Percentiles rank a stretch among this genome's conserved stretches.
phyloP scores from a whole-genome alignment of 2,888 invertebrate species.

The Marasmarcha lunaedactyla region DNA sequence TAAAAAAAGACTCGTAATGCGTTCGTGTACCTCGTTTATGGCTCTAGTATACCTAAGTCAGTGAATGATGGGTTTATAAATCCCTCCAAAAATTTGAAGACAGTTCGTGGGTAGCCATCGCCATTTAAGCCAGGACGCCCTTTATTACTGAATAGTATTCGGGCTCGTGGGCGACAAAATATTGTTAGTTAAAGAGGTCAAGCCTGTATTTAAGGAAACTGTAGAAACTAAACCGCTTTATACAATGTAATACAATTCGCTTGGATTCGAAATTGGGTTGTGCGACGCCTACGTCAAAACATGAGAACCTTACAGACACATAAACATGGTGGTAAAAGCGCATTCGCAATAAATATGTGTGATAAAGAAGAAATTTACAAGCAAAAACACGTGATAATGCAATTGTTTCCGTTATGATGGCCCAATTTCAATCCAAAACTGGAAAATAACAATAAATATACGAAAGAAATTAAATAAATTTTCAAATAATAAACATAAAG shows the following conservation, averaged over 20 bases:
- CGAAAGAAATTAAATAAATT: neutral
- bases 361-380: slow-evolving; percentile 53
- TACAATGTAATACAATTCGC: neutral
- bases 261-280: slow-evolving; percentile 36
- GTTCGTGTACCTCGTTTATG: slow-evolving; percentile 33
- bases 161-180: slow-evolving; percentile 43
- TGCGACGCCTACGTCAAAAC: slow-evolving; percentile 55
- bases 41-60: slow-evolving; percentile 42
- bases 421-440: slow-evolving; percentile 21
- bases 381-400: slow-evolving; percentile 39
- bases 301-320: slow-evolving; percentile 34
- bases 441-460: neutral
- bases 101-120: slow-evolving; percentile 43
- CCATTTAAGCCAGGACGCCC: slow-evolving; percentile 27
- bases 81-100: slow-evolving; percentile 39
- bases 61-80: slow-evolving; percentile 54
- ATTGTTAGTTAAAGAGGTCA: slow-evolving; percentile 30
- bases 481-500: too few species aligned
- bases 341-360: slow-evolving; percentile 55
- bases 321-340: slow-evolving; percentile 54
- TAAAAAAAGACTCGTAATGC: slow-evolving; percentile 23
- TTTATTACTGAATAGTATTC: slow-evolving; percentile 44
- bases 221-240: neutral
- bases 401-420: slow-evolving; percentile 36
- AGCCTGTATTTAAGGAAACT: neutral